Conservation (phyloP, 2,797 vertebrate species). For the Hippoglossus hippoglossus region DNA sequence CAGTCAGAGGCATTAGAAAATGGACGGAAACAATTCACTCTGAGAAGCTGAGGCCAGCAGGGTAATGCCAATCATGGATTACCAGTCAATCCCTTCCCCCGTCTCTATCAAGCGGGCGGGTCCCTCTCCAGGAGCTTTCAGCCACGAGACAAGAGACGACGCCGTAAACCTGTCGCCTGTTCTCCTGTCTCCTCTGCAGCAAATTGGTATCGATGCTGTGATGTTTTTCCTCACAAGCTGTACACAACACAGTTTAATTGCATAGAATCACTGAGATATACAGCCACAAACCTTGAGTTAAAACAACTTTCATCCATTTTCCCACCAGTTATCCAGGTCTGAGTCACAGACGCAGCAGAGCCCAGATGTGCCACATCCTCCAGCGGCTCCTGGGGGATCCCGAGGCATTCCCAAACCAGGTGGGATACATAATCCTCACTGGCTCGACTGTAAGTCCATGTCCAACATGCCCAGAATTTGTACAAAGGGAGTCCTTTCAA, state of each 20-base stretch:
- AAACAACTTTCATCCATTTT: not conserved
- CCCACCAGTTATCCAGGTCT: constrained; percentile 7
- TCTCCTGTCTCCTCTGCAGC: not conserved
- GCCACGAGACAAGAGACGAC: not conserved
- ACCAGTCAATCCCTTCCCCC: constrained; percentile 11
- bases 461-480: not conserved
- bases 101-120: not conserved
- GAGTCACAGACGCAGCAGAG: constrained; percentile 6
- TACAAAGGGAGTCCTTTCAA: not conserved
- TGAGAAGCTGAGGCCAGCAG: constrained; percentile 19
- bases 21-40: constrained; percentile 27
- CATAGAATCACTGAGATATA: not conserved
- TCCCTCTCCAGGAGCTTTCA: not conserved
- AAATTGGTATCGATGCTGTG: not conserved
- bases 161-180: not conserved
- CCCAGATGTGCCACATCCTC: not conserved
- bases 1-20: constrained; percentile 42
- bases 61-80: constrained; percentile 22
- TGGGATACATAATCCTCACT: too few species aligned
- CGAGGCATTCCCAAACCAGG: not conserved
- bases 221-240: too few species aligned
- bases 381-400: constrained; percentile 5
- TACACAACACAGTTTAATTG: too few species aligned
- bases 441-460: not conserved
- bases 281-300: not conserved